These are phyloP conservation scores for Macropis europaea DNA, from an alignment of 2,888 invertebrate species.

Conservation along the genomic window DNA sequence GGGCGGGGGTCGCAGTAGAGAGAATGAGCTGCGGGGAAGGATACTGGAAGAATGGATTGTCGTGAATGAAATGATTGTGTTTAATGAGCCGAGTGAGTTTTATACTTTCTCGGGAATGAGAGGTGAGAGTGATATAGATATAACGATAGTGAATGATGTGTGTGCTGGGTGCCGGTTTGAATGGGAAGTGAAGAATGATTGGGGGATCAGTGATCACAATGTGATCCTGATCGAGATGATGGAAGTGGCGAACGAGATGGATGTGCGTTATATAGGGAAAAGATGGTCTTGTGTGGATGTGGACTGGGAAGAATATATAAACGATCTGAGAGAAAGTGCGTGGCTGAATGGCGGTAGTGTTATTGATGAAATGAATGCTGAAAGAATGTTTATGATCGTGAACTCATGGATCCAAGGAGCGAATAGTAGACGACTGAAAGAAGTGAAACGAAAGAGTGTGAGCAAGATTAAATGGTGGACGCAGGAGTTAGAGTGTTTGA, in stretches of 20 bases:
- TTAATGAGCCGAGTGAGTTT: slow-evolving; percentile 40
- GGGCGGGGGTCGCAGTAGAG: background rate
- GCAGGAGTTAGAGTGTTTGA: too few species aligned
- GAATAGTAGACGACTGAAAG: background rate
- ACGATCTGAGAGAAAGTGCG: too few species aligned
- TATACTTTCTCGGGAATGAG: slow-evolving; percentile 22
- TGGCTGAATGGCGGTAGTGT: too few species aligned
- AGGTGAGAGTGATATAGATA: background rate
- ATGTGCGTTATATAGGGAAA: too few species aligned
- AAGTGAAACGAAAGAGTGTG: background rate
- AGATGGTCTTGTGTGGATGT: too few species aligned
- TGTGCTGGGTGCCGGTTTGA: background rate
- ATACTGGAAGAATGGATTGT: slow-evolving; percentile 18
- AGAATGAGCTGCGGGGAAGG: background rate
- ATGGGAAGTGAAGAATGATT: background rate
- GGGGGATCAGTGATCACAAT: background rate
- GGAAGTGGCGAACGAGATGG: background rate
- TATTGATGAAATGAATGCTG: too few species aligned
- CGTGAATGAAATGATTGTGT: slow-evolving; percentile 20
- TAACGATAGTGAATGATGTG: background rate
- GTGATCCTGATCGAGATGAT: too few species aligned
- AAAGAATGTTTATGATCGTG: background rate
- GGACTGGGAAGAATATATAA: too few species aligned
- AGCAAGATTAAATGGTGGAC: too few species aligned
- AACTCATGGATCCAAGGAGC: background rate